Evolutionary conservation across 1,140 invertebrate genomes (phyloP).

Genomic region (Drosophila nigromelanica): DNA sequence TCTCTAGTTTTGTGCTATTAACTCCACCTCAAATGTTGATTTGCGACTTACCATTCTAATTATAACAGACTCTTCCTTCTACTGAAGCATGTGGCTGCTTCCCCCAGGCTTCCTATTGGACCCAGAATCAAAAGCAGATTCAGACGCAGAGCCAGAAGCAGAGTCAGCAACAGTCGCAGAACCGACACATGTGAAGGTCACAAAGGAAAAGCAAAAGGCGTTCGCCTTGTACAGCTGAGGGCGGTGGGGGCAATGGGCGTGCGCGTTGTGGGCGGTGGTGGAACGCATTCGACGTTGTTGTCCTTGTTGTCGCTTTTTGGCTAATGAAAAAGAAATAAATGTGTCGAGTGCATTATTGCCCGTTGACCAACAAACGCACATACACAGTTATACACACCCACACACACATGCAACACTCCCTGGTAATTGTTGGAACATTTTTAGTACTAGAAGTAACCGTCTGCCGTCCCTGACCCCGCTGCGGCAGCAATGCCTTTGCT

Average conservation of each 20-base stretch:
- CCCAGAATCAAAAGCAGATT: not conserved
- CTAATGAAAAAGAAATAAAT: conserved; percentile 84
- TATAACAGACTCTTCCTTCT: no score
- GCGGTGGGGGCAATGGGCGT: not conserved
- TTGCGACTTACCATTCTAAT: no score
- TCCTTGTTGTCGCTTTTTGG: conserved; percentile 63
- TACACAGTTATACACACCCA: conserved; percentile 24
- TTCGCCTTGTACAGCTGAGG: conserved; percentile 9
- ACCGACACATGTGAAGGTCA: conserved; percentile 58
- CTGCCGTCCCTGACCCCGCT: conserved; percentile 23
- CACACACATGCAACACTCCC: conserved; percentile 54
- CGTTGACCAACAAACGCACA: conserved; percentile 19
- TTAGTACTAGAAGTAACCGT: conserved; percentile 50
- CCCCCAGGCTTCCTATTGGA: no score
- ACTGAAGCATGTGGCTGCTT: no score
- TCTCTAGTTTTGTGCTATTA: not conserved
- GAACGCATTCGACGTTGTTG: conserved; percentile 19
- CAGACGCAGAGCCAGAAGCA: conserved; percentile 1
- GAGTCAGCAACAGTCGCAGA: not conserved
- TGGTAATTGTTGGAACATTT: conserved; percentile 78
- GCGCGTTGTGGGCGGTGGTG: conserved; percentile 26
- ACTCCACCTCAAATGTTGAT: not conserved
- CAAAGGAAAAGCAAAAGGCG: conserved; percentile 21
- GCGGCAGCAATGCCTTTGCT: conserved; percentile 52
- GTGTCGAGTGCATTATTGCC: conserved; percentile 83